These are phyloP conservation scores for Lagodon rhomboides DNA, from an alignment of 2,797 vertebrate species.

Conservation along the genomic window DNA sequence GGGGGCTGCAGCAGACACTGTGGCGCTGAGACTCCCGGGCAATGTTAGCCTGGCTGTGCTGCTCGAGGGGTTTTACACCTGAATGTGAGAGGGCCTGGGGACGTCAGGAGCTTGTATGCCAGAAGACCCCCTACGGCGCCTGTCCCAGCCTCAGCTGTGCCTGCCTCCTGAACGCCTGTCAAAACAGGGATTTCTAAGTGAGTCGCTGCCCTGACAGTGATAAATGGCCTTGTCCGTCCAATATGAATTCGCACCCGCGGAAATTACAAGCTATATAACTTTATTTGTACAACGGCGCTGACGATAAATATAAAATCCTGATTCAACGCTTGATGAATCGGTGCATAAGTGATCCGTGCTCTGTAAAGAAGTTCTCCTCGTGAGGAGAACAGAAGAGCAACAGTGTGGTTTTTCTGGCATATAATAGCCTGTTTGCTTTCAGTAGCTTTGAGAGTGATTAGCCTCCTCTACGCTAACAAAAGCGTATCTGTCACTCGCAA, in stretches of 20 bases:
- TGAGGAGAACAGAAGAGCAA: slow-evolving; percentile 65
- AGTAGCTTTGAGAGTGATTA: slow-evolving; percentile 64
- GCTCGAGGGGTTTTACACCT: slow-evolving; percentile 79
- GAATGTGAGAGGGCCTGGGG: slow-evolving; percentile 79
- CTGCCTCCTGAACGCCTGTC: slow-evolving; percentile 89
- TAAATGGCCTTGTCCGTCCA: slow-evolving; percentile 92
- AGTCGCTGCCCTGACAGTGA: slow-evolving; percentile 90
- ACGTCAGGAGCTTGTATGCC: slow-evolving; percentile 71
- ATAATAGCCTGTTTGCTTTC: slow-evolving; percentile 70
- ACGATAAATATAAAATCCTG: slow-evolving; percentile 69
- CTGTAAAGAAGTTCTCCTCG: slow-evolving; percentile 29
- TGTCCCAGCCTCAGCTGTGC: slow-evolving; percentile 83
- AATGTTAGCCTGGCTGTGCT: slow-evolving; percentile 65
- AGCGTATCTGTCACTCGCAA: slow-evolving; percentile 61
- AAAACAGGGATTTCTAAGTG: slow-evolving; percentile 89
- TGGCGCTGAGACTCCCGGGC: slow-evolving; percentile 75
- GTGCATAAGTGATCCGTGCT: slow-evolving; percentile 48
- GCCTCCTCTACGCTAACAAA: slow-evolving; percentile 66
- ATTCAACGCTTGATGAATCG: slow-evolving; percentile 61
- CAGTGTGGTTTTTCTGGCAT: slow-evolving; percentile 64
- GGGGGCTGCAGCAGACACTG: slow-evolving; percentile 75
- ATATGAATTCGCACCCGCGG: slow-evolving; percentile 84
- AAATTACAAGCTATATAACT: slow-evolving; percentile 84
- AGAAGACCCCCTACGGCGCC: slow-evolving; percentile 80
- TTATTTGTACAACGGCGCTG: slow-evolving; percentile 67